These are phyloP conservation scores for Noctilio leporinus DNA, from an alignment of 2,113 vertebrate genomes.

Conservation along the genomic window DNA sequence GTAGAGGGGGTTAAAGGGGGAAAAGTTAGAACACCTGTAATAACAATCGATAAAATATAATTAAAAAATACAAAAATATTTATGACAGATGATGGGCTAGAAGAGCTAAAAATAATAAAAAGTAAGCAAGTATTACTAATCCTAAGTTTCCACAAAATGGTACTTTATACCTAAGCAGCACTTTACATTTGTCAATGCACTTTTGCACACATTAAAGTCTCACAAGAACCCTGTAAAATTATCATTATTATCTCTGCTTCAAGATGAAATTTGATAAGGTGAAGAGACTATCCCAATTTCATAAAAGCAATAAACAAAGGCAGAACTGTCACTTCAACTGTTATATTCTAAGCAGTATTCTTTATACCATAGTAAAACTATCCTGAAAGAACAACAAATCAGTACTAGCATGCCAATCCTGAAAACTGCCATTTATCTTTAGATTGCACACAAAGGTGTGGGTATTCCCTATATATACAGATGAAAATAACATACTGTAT, in stretches of 20 bases:
- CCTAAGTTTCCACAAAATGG: neutral
- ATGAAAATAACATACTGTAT: neutral
- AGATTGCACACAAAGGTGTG: neutral
- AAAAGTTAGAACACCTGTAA: no score
- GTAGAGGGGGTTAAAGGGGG: no score
- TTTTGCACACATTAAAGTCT: neutral
- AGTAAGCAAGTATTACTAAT: neutral
- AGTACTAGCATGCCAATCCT: neutral
- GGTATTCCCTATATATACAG: neutral
- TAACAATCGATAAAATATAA: no score
- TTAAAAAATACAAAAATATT: neutral
- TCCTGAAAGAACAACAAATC: neutral
- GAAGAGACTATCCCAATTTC: neutral
- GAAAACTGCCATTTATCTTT: slow-evolving; percentile 11
- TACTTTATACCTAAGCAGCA: neutral
- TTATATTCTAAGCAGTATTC: neutral
- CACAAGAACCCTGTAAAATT: neutral
- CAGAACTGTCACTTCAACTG: neutral
- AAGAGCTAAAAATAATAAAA: slow-evolving; percentile 18
- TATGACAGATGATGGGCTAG: neutral
- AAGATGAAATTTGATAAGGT: neutral
- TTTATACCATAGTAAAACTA: neutral
- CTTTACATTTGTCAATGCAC: neutral
- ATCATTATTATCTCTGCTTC: neutral
- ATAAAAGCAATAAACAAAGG: neutral